These are phyloP conservation scores for Brachionus sp. DNA, from an alignment of 1,140 invertebrate species.

Conservation along the genomic window DNA sequence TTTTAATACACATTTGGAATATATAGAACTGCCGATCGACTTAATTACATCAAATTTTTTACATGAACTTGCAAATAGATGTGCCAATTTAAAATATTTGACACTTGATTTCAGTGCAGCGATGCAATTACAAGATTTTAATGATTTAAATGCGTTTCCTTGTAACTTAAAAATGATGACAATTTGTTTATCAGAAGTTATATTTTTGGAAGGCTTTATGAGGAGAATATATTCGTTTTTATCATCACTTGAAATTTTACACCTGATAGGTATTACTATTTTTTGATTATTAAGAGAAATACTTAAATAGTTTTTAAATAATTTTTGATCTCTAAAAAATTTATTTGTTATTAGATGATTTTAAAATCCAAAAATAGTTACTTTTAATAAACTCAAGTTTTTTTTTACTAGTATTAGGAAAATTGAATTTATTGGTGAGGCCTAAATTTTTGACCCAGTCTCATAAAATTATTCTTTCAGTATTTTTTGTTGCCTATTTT, in stretches of 20 bases:
- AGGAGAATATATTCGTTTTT: constrained; percentile 99
- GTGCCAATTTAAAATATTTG: constrained; percentile 94
- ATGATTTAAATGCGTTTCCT: constrained; percentile 94
- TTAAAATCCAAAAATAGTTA: too few relatives aligned
- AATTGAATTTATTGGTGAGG: too few relatives aligned
- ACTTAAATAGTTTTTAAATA: too few relatives aligned
- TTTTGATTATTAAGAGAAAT: too few relatives aligned
- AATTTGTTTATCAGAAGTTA: constrained; percentile 95
- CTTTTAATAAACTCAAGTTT: too few relatives aligned
- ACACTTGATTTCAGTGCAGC: constrained; percentile 94
- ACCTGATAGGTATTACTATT: constrained; percentile 77
- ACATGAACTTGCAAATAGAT: constrained; percentile 92
- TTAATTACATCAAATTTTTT: constrained; percentile 94
- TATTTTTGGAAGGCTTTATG: constrained; percentile 99
- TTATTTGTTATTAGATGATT: too few relatives aligned
- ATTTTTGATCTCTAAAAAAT: too few relatives aligned
- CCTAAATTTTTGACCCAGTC: too few relatives aligned
- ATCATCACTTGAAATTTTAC: constrained; percentile 94
- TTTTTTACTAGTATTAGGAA: too few relatives aligned
- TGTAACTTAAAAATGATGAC: constrained; percentile 94
- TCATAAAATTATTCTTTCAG: too few relatives aligned
- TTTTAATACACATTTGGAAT: constrained; percentile 54
- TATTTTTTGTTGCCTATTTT: too few relatives aligned
- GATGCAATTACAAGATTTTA: constrained; percentile 89
- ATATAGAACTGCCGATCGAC: constrained; percentile 94